These are phyloP conservation scores for Bos javanicus DNA, from an alignment of 2,113 vertebrate genomes.

Conservation along the genomic window DNA sequence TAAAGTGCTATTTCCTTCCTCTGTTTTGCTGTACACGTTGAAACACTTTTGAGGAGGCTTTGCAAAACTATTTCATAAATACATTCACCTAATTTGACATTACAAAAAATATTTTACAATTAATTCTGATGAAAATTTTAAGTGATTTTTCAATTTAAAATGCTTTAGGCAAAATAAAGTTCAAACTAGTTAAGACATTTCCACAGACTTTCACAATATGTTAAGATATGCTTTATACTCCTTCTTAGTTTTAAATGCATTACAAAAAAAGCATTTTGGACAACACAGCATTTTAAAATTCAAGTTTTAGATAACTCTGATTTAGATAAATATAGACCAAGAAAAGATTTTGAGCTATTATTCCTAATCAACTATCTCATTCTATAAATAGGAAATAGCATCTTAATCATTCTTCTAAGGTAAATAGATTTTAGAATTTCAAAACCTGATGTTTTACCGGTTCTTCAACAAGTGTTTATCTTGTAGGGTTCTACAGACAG, in stretches of 20 bases:
- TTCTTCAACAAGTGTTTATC: background rate
- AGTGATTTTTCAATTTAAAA: background rate
- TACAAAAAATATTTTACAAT: constrained; percentile 36
- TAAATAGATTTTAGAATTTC: background rate
- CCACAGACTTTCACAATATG: background rate
- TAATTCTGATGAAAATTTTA: constrained; percentile 11
- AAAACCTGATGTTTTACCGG: background rate
- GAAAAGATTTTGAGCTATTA: background rate
- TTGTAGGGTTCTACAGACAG: background rate
- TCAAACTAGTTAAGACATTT: constrained; percentile 5
- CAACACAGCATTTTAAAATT: constrained; percentile 24
- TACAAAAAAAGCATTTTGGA: background rate
- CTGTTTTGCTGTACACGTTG: background rate
- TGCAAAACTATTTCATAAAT: background rate
- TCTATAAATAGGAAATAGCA: background rate
- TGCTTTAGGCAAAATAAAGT: constrained; percentile 5
- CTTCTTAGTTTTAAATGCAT: constrained; percentile 3
- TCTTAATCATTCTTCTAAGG: background rate
- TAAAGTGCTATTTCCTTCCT: background rate
- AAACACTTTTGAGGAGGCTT: background rate
- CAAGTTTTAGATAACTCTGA: background rate
- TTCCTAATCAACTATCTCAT: background rate
- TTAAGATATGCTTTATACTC: background rate
- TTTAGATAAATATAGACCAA: background rate
- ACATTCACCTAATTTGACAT: background rate